Conservation (phyloP, 2,888 invertebrate genomes). For the Chymomyza fuscimana region DNA sequence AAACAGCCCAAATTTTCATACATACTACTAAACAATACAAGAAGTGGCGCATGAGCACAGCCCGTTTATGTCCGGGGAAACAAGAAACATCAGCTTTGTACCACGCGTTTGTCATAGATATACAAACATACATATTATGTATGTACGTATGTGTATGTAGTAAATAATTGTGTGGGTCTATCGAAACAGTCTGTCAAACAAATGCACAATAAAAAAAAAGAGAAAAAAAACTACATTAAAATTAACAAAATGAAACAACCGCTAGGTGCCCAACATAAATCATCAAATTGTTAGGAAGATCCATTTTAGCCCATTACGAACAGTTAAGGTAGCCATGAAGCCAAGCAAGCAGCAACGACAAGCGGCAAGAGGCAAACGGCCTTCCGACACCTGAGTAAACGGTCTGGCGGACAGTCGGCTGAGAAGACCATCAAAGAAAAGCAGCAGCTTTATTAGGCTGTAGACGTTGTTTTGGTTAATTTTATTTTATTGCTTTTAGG, state of each 20-base stretch:
- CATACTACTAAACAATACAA: not conserved
- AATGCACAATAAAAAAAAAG: constrained; percentile 40
- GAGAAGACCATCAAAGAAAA: constrained; percentile 27
- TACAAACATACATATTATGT: no score
- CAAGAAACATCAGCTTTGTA: constrained; percentile 12
- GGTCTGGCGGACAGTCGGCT: constrained; percentile 3
- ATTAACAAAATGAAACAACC: constrained; percentile 64
- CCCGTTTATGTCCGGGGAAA: constrained; percentile 27
- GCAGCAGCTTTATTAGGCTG: constrained; percentile 68
- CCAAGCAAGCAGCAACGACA: constrained; percentile 27
- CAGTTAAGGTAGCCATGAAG: constrained; percentile 39
- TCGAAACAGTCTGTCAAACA: not conserved
- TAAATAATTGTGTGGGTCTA: not conserved
- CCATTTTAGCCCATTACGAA: constrained; percentile 75
- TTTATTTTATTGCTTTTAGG: constrained; percentile 74
- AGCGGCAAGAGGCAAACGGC: constrained; percentile 15
- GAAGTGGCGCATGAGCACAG: constrained; percentile 30
- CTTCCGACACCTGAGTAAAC: not conserved
- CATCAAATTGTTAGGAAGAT: constrained; percentile 75
- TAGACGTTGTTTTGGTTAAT: constrained; percentile 71
- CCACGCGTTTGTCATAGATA: constrained; percentile 17
- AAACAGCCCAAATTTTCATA: constrained; percentile 54
- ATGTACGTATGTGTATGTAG: not conserved
- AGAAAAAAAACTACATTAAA: constrained; percentile 53
- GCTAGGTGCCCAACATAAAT: constrained; percentile 74